Evolutionary conservation across 2,797 vertebrate genomes (phyloP).

Genomic region (Synanceia verrucosa): DNA sequence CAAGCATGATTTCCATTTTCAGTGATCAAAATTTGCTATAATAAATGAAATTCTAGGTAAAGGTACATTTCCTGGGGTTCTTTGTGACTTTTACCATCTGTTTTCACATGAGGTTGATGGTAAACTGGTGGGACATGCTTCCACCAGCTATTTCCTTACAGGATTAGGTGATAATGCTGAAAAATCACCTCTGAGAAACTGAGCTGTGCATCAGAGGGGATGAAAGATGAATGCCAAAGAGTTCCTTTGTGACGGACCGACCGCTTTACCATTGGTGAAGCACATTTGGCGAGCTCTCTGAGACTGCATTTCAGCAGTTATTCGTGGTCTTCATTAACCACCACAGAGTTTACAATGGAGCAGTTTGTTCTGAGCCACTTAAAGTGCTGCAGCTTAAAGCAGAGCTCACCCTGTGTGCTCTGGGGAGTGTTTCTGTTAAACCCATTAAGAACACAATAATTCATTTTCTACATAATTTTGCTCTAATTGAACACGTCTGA

Average conservation of each 20-base stretch:
- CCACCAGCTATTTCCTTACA: slow-evolving; percentile 7
- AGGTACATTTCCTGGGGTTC: background rate
- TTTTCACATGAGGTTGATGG: slow-evolving; percentile 16
- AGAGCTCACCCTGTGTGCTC: slow-evolving; percentile 64
- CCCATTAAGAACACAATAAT: slow-evolving; percentile 76
- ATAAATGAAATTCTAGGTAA: background rate
- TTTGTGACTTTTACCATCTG: background rate
- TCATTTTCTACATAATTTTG: slow-evolving; percentile 69
- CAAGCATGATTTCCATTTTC: no score
- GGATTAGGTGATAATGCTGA: slow-evolving; percentile 40
- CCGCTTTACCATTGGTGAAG: slow-evolving; percentile 10
- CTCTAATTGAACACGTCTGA: slow-evolving; percentile 77
- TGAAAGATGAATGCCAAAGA: slow-evolving; percentile 36
- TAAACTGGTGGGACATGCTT: background rate
- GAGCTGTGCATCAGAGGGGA: slow-evolving; percentile 14
- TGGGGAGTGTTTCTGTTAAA: slow-evolving; percentile 67
- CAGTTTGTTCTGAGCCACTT: slow-evolving; percentile 63
- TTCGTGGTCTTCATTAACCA: slow-evolving; percentile 48
- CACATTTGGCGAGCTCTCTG: background rate
- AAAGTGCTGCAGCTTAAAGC: slow-evolving; percentile 49
- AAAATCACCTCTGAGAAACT: slow-evolving; percentile 34
- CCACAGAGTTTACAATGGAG: slow-evolving; percentile 32
- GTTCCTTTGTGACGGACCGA: slow-evolving; percentile 5
- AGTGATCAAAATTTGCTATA: background rate
- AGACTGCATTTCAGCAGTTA: slow-evolving; percentile 23